Conservation (phyloP, 2,888 invertebrate genomes). For the Aethes cnicana region DNA sequence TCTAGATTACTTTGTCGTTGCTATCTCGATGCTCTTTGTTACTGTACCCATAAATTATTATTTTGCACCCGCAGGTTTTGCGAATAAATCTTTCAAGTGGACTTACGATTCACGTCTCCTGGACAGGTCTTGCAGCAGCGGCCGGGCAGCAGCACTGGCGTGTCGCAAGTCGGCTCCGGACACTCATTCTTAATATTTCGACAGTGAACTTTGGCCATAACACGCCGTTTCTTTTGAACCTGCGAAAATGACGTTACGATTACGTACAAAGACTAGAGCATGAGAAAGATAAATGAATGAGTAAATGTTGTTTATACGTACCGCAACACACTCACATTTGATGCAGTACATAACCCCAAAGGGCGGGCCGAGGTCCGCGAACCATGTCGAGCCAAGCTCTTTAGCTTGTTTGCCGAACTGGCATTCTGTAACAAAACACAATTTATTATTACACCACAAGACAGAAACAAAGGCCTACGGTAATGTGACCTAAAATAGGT, state of each 20-base stretch:
- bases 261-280: neutral
- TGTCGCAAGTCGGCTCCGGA: conserved; percentile 92
- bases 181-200: conserved; percentile 96
- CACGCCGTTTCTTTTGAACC: conserved; percentile 93
- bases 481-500: conserved; percentile 24
- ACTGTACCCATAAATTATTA: conserved; percentile 26
- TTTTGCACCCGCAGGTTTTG: conserved; percentile 17
- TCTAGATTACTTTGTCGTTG: conserved; percentile 42
- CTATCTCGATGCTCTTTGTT: conserved; percentile 52
- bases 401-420: conserved; percentile 93
- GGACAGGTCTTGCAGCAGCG: conserved; percentile 96
- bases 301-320: conserved; percentile 82
- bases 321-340: conserved; percentile 96
- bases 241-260: conserved; percentile 53
- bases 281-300: neutral
- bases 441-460: conserved; percentile 22
- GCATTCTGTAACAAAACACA: conserved; percentile 90
- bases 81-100: conserved; percentile 20
- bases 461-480: conserved; percentile 24
- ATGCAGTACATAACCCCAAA: conserved; percentile 97
- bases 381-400: conserved; percentile 95
- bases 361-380: conserved; percentile 95
- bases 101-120: conserved; percentile 88
- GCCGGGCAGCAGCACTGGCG: conserved; percentile 91
- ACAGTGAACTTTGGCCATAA: conserved; percentile 94